Base-by-base conservation (phyloP, 2,797 vertebrate species). In the Hipposideros larvatus region DNA sequence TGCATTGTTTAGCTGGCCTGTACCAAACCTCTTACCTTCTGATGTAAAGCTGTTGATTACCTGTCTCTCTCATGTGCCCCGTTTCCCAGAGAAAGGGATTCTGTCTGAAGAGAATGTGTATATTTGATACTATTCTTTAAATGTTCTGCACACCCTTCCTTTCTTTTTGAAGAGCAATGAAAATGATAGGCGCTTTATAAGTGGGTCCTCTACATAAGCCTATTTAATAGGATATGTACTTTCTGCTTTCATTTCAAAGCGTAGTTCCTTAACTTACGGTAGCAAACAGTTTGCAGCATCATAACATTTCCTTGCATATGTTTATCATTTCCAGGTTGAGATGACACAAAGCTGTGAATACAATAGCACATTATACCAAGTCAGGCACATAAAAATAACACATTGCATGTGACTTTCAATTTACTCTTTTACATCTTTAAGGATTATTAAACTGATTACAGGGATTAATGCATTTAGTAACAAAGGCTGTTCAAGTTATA, bases 51-150 rank as follows among this genome's bases (percentile, higher is more conserved):
- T 96, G 4, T 95, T 90, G 96, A 90, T 96, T 93, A 95, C 98
- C 98, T 68, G 95, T 98, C 79, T 66, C 96, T 98, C 98, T 98
- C 97, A 26, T 98, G 97, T 98, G 95, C 98, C 96, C 97, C 98
- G 98, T 98, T 98, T 98, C 97, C 97, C 96, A 98, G 98, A 98
- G 97, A 98, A 98, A 98, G 97, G 97, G 98, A 97, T 97, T 98
- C 96, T 98, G 96, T 98, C 97, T 96, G 97, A 97, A 98, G 97
- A 98, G 82, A 97, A 98, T 98, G 98, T 99, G 94, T 98, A 98
- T 98, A 97, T 98, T 98, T 98, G 98, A 98, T 97, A 98, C 98
- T 98, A 96, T 95, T 96, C 97, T 96, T 98, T 97, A 98, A 98
- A 87, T 96, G 95, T 98, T 90, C 55, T 96, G 97, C 97, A 98